These are phyloP conservation scores for Astatoreochromis straeleni DNA, from an alignment of 2,113 vertebrate species.

Conservation along the genomic window DNA sequence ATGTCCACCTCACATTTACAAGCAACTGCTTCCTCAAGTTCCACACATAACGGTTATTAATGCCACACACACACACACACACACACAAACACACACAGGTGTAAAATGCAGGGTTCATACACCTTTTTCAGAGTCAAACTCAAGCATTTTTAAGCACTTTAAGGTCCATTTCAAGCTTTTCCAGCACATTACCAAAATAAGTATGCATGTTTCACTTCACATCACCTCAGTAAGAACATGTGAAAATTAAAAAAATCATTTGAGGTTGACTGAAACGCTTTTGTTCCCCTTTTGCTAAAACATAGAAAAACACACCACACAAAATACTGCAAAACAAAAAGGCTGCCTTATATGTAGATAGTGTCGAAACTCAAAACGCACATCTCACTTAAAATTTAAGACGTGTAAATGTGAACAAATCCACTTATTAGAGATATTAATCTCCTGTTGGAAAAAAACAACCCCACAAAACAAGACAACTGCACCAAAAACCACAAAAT, in stretches of 20 bases:
- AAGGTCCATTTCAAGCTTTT: not conserved
- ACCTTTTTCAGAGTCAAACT: not conserved
- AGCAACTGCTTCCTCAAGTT: fast-evolving
- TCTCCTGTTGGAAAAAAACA: not conserved
- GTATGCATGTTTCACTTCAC: not conserved
- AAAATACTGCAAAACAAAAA: not conserved
- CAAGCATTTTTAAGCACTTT: not conserved
- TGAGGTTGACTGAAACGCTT: not conserved
- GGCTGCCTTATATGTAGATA: not conserved
- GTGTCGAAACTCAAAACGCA: not conserved
- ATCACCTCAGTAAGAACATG: fast-evolving
- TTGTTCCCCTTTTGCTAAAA: not conserved
- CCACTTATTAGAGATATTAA: not conserved
- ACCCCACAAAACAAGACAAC: fast-evolving
- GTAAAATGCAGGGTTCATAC: not conserved
- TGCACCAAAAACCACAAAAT: not conserved
- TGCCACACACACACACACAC: not conserved
- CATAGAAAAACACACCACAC: not conserved
- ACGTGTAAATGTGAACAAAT: not conserved
- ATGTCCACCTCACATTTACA: not conserved
- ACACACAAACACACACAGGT: not conserved
- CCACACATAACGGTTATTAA: not conserved
- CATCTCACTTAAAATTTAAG: fast-evolving
- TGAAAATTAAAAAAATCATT: not conserved
- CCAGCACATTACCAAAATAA: not conserved